phyloP scores from a whole-genome alignment of 2,888 invertebrate genomes.

The Tyria jacobaeae region DNA sequence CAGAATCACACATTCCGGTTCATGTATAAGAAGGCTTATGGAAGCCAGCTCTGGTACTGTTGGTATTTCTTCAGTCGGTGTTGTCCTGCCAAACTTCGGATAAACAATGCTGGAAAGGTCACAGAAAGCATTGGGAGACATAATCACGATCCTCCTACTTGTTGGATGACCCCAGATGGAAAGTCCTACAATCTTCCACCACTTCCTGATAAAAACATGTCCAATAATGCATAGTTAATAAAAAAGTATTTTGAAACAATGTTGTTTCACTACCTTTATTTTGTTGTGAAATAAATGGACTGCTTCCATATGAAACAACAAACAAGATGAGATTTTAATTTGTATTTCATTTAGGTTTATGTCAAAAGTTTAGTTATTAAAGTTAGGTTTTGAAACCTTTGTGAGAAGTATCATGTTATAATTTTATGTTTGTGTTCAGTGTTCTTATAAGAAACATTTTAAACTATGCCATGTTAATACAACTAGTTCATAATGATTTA shows the following conservation, averaged over 20 bases:
- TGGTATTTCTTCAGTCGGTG: constrained; percentile 84
- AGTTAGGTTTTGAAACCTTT: background rate
- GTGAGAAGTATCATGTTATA: background rate
- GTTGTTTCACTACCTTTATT: constrained; percentile 49
- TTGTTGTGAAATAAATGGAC: constrained; percentile 55
- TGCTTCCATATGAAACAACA: constrained; percentile 59
- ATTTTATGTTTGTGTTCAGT: constrained; percentile 3
- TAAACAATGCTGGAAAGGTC: constrained; percentile 79
- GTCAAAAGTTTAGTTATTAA: constrained; percentile 25
- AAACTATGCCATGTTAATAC: background rate
- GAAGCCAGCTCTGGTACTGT: constrained; percentile 84
- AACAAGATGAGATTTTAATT: constrained; percentile 58
- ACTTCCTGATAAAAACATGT: constrained; percentile 66
- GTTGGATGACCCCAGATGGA: constrained; percentile 84
- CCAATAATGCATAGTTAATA: constrained; percentile 47
- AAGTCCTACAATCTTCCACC: constrained; percentile 80
- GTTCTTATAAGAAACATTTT: background rate
- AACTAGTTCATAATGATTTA: background rate
- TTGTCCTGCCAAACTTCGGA: constrained; percentile 80
- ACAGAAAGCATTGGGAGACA: constrained; percentile 81
- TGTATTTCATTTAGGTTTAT: constrained; percentile 46
- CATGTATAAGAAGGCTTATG: constrained; percentile 84
- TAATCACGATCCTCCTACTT: constrained; percentile 82
- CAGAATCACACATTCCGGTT: constrained; percentile 84
- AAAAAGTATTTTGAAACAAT: constrained; percentile 56